Evolutionary conservation across 2,113 vertebrate species (phyloP).

Genomic region (Albula glossodonta): DNA sequence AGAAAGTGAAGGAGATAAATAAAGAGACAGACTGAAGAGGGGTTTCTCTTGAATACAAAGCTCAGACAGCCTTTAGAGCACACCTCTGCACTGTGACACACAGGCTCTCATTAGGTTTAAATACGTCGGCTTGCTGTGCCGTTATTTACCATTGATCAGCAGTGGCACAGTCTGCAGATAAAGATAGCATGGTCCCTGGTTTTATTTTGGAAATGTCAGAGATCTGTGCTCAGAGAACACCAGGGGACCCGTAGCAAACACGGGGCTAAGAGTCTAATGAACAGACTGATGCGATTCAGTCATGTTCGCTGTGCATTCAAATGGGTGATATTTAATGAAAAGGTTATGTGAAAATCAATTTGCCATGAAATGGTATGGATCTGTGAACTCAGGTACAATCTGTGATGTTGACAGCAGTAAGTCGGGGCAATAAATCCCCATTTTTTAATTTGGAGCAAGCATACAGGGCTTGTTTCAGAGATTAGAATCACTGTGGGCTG

Average conservation of each 20-base stretch:
- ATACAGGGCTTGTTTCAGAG: not conserved
- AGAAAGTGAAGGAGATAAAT: not conserved
- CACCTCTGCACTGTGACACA: constrained; percentile 28
- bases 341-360: constrained; percentile 44
- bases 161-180: constrained; percentile 19
- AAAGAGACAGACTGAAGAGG: not conserved
- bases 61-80: constrained; percentile 32
- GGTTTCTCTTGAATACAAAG: not conserved
- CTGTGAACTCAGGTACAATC: constrained; percentile 26
- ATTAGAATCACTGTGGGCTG: not conserved
- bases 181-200: constrained; percentile 25
- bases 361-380: constrained; percentile 34
- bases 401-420: constrained; percentile 16
- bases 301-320: constrained; percentile 33
- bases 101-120: constrained; percentile 33
- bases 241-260: constrained; percentile 17
- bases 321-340: constrained; percentile 36
- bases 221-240: constrained; percentile 10
- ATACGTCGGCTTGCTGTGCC: constrained; percentile 24
- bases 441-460: constrained; percentile 12
- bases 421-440: constrained; percentile 3
- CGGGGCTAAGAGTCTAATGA: constrained; percentile 29
- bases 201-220: constrained; percentile 34
- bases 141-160: constrained; percentile 35
- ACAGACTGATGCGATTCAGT: constrained; percentile 27